A percentile compares a stretch with the other conserved stretches of the same genome.
These are phyloP conservation scores for Daboia siamensis DNA, from an alignment of 2,113 vertebrate genomes.

Conservation along the genomic window DNA sequence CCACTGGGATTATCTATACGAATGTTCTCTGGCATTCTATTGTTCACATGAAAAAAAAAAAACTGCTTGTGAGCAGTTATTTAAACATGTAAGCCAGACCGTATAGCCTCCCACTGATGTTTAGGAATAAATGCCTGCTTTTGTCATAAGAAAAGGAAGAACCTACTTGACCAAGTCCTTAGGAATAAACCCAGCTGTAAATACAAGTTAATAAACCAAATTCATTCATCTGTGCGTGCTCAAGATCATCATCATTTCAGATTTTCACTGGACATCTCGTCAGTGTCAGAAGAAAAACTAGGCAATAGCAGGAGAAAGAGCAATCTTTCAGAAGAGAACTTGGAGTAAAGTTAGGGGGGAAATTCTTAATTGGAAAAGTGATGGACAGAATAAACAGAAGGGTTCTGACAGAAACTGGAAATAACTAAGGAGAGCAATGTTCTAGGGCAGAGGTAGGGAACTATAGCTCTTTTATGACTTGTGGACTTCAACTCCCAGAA, in stretches of 20 bases:
- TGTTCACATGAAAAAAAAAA: neutral
- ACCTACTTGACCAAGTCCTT: neutral
- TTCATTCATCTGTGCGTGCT: constrained; percentile 20
- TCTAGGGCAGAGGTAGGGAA: neutral
- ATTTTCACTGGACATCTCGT: constrained; percentile 39
- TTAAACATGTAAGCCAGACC: neutral
- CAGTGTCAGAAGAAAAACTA: constrained; percentile 45
- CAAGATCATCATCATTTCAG: constrained; percentile 23
- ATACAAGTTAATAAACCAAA: constrained; percentile 19
- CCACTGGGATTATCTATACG: neutral
- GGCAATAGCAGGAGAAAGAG: constrained; percentile 15
- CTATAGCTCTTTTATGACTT: too few relatives aligned
- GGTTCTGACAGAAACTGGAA: neutral
- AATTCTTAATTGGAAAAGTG: neutral
- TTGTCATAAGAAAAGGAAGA: neutral
- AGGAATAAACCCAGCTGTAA: neutral
- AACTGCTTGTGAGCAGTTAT: neutral
- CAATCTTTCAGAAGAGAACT: constrained; percentile 10
- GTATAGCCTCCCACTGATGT: neutral
- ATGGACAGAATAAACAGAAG: neutral
- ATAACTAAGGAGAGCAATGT: neutral
- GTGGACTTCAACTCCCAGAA: neutral
- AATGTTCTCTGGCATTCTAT: neutral
- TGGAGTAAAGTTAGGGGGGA: neutral
- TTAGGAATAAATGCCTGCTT: neutral